Evolutionary conservation across 2,888 invertebrate genomes (phyloP), one percentile per base, ranked within the genome.

Genomic region (Corbicula japonica): DNA sequence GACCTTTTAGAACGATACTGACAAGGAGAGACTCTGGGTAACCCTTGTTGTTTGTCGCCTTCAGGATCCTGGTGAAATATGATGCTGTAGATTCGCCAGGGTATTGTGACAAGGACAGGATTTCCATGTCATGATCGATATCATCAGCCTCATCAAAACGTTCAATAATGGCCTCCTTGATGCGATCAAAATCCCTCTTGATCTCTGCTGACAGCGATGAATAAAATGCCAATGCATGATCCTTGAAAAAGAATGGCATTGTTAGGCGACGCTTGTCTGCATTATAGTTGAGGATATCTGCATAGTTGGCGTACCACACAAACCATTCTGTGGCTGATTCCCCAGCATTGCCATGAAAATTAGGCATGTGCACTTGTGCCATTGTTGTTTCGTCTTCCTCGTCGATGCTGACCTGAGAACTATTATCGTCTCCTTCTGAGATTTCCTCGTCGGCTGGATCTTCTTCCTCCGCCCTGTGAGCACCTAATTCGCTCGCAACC

Each of bases 141-240:
- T 35, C 68, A 34, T 75, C 68, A 61, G 15, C 30, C 15, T 62
- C 68, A 62, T 54, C 50, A 32, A 69, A 75, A 2, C 46, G 8
- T 10, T 35, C 2, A 5, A 1, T 69, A 2, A 68, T 26, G 2
- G 10, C 10, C 8, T 23, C n/a, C 0, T 3, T 26, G 10, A 66
- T 1, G 0, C 35, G 23, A 2, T 12, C 38, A 34, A 35, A 65
- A n/a, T 73, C 28, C 0, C 34, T 28, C 26, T 46, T 56, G 3
- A 23, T 44, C 0, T 23, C 34, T 0, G 6, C 15, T 23, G 28
- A 5, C 5, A 73, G 35, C 12, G 73, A 65, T 4, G 38, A 12
- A 32, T 73, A 73, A 56, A 56, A 73, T 2, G 54, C 41, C n/a
- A 44, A 44, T 2, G 73, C 73, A 58, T 73, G 73, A 23, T 56